phyloP scores from a whole-genome alignment of 23 tunicate species.

The Styela plicata region DNA sequence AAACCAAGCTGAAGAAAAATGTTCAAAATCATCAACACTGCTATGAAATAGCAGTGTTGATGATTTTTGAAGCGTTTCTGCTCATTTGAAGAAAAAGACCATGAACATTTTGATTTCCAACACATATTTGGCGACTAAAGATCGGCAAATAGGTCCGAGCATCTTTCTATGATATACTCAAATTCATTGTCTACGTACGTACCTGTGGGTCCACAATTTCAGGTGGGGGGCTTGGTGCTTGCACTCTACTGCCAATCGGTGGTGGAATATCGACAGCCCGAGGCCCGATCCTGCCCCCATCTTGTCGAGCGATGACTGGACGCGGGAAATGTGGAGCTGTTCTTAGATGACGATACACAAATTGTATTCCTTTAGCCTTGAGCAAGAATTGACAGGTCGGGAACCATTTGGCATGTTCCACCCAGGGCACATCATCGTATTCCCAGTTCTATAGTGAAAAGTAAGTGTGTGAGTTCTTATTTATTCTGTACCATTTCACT shows the following conservation, averaged over 20 bases:
- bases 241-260: neutral
- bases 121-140: too few relatives aligned
- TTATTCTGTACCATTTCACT: too few relatives aligned
- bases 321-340: constrained; percentile 14
- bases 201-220: constrained; percentile 73
- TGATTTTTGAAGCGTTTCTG: too few relatives aligned
- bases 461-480: too few relatives aligned
- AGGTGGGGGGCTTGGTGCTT: constrained; percentile 64
- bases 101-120: too few relatives aligned
- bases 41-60: too few relatives aligned
- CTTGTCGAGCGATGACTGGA: constrained; percentile 29
- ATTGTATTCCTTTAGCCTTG: constrained; percentile 4
- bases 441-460: constrained; percentile 38
- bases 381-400: constrained; percentile 30
- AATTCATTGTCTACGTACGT: too few relatives aligned
- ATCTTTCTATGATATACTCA: too few relatives aligned
- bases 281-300: neutral
- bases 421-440: constrained; percentile 23
- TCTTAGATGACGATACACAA: constrained; percentile 21
- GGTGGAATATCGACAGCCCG: constrained; percentile 15
- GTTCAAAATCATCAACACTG: too few relatives aligned
- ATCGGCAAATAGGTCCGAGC: too few relatives aligned
- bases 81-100: too few relatives aligned
- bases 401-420: constrained; percentile 31
- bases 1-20: too few relatives aligned